Conservation (phyloP, 2,113 vertebrate genomes). For the Marmota flaviventris region DNA sequence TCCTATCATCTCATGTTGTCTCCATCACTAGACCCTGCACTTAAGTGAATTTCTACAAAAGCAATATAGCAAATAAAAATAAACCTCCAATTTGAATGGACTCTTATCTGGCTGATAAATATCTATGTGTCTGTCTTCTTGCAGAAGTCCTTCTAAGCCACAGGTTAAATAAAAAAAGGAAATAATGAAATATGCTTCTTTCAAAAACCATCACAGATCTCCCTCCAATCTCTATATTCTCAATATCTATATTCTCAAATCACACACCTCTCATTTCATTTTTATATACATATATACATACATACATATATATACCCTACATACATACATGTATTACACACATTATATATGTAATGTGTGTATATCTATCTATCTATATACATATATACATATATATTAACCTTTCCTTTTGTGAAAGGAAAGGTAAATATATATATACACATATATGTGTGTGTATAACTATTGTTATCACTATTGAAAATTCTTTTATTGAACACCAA, state of each 20-base stretch:
- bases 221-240: neutral
- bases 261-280: neutral
- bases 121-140: neutral
- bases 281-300: neutral
- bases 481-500: slow-evolving; percentile 51
- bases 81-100: neutral
- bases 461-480: neutral
- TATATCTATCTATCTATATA: too few species aligned
- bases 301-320: too few species aligned
- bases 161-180: neutral
- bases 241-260: neutral
- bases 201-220: neutral
- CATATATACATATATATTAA: too few species aligned
- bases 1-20: neutral
- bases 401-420: too few species aligned
- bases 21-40: neutral
- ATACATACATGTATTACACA: too few species aligned
- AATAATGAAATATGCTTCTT: slow-evolving; percentile 1
- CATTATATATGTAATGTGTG: too few species aligned
- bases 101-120: neutral
- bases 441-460: too few species aligned
- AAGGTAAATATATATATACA: too few species aligned
- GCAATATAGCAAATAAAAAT: neutral
- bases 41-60: slow-evolving; percentile 3
- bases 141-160: neutral